Base-by-base conservation (phyloP, 2,113 vertebrate genomes). In the Crotalus tigris region DNA sequence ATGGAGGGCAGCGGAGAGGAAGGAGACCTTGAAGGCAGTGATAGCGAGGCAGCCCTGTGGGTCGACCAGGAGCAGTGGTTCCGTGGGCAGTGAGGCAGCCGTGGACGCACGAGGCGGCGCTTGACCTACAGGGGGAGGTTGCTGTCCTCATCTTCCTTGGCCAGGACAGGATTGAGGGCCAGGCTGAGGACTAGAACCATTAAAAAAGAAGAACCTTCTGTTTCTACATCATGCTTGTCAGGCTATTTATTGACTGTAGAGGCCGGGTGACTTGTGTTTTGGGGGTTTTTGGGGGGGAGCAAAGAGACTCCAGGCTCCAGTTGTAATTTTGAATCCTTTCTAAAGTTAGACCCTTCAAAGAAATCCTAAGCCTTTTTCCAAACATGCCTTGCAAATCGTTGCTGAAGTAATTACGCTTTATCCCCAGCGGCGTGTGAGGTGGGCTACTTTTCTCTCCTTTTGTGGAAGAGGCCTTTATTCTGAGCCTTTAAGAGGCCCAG, bases 61-160 rank as follows among this genome's bases (percentile, higher is more conserved):
- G 99, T 99, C 0, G 99, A 99, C 93, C 99, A 99, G 94, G 99
- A 99, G 58, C 99, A 99, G 97, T 99, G 99, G 99, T 99, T 99
- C 57, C 99, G 99, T 49, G 99, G 99, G 99, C 99, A 99, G 97
- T 99, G 96, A 98, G 12, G 90, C 46, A 0, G 4, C 46, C 75
- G 9, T 0, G 15, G 59, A 49, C 11, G 39, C 19, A 39, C 1
- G 1, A 2, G 3, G 13, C 7, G 26, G 89, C 11, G 44, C 17
- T 5, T 2, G 23, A n/a, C 55, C 81, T 92, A 92, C 57, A 39
- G 51, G 59, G 15, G 0, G 3, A 17, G 85, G n/a, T 12, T 8
- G 24, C 7, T 44, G 24, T 87, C 95, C 91, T 7, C 7, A 88
- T 94, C 85, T 61, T 54, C 44, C 93, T 26, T 94, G 81, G 93